A percentile compares a stretch with the other conserved stretches of the same genome.
Conservation (phyloP, 1,140 invertebrate genomes). For the Metaphire vulgaris region DNA sequence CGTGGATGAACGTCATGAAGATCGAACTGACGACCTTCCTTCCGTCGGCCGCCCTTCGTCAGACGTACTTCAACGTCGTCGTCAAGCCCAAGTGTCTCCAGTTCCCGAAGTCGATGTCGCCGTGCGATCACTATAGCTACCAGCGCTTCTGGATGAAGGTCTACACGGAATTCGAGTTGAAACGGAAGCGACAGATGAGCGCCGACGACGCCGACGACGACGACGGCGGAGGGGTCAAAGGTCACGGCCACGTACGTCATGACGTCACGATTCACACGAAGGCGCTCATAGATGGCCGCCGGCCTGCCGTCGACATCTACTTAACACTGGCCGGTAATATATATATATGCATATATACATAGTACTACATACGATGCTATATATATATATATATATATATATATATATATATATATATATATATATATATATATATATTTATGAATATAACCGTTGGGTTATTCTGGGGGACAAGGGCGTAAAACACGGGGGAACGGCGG, state of each 20-base stretch:
- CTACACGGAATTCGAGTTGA: slow-evolving; percentile 24
- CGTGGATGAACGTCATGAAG: slow-evolving; percentile 18
- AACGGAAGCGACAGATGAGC: not conserved
- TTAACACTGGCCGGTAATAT: slow-evolving; percentile 18
- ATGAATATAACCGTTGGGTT: too few species aligned
- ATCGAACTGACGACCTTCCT: slow-evolving; percentile 22
- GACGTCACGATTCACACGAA: slow-evolving; percentile 12
- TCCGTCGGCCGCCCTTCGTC: slow-evolving; percentile 4
- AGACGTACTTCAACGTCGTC: slow-evolving; percentile 24
- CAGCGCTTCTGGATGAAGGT: slow-evolving; percentile 4
- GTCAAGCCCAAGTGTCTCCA: slow-evolving; percentile 21
- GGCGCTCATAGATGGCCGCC: slow-evolving; percentile 8
- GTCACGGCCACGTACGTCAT: too few species aligned
- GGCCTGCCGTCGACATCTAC: slow-evolving; percentile 25
- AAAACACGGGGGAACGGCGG: too few species aligned
- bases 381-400: too few species aligned
- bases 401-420: too few species aligned
- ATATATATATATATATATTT: too few species aligned
- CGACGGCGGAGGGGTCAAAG: not conserved
- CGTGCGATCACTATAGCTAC: slow-evolving; percentile 14
- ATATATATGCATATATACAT: too few species aligned
- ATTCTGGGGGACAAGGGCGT: too few species aligned
- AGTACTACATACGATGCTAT: too few species aligned
- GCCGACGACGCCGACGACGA: slow-evolving; percentile 4
- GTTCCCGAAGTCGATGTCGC: slow-evolving; percentile 10